phyloP scores from a whole-genome alignment of 1,140 invertebrate species.

The Plutomurus gul region DNA sequence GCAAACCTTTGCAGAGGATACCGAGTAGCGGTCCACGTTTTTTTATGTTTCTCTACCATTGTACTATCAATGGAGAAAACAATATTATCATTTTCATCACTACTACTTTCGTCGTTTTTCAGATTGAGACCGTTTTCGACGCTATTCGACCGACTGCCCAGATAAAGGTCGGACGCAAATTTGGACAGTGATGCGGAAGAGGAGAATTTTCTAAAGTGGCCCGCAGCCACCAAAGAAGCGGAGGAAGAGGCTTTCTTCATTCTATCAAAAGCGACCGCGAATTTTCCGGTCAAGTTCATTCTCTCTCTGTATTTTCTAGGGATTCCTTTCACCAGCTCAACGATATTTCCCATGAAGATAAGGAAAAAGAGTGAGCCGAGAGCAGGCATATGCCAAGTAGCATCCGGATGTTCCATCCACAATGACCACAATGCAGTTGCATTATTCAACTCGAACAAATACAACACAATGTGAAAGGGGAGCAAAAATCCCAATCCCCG shows the following conservation, averaged over 20 bases:
- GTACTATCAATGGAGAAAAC: not conserved
- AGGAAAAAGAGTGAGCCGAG: constrained; percentile 82
- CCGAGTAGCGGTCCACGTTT: not conserved
- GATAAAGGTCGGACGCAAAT: no score
- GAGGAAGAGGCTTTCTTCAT: not conserved
- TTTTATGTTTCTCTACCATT: not conserved
- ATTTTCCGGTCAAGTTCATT: not conserved
- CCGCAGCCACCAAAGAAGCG: not conserved
- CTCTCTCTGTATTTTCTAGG: constrained; percentile 77
- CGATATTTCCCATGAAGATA: constrained; percentile 84
- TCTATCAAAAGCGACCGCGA: not conserved
- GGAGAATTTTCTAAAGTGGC: not conserved
- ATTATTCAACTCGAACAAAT: constrained; percentile 94
- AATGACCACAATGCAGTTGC: constrained; percentile 84
- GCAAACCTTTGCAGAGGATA: not conserved
- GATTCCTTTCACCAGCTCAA: constrained; percentile 83
- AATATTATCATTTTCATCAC: not conserved
- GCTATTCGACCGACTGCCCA: no score
- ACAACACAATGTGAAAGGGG: constrained; percentile 93
- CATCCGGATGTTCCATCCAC: constrained; percentile 69
- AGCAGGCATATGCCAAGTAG: constrained; percentile 89
- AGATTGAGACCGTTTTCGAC: no score
- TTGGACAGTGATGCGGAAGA: not conserved
- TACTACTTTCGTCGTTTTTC: not conserved
- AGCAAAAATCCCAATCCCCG: constrained; percentile 93